Conservation (phyloP, 2,113 vertebrate genomes). For the Salvator merianae region DNA sequence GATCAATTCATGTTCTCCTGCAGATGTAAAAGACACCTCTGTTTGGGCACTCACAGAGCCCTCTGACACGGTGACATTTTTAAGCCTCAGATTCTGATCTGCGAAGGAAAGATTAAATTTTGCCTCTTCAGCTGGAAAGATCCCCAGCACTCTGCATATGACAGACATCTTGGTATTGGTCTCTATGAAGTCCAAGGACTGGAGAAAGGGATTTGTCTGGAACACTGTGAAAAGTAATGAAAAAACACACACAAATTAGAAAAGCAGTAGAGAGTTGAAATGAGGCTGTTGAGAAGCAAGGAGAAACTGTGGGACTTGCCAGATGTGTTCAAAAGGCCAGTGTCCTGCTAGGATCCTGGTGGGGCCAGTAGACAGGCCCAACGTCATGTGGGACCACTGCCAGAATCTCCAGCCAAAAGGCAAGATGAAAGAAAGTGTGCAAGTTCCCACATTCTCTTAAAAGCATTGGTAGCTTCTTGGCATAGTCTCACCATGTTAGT, state of each 20-base stretch:
- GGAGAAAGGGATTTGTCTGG: background rate
- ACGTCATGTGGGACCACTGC: no score
- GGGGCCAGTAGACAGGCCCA: no score
- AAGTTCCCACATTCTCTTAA: no score
- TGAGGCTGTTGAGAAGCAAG: background rate
- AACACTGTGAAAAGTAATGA: background rate
- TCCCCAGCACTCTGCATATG: slow-evolving; percentile 23
- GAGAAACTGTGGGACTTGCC: no score
- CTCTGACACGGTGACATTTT: rapidly evolving
- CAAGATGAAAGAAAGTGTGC: no score
- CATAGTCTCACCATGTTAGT: no score
- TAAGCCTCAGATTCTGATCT: background rate
- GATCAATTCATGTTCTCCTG: background rate
- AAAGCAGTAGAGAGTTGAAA: background rate
- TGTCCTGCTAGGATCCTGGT: no score
- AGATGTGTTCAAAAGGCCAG: no score
- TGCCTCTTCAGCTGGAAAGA: slow-evolving; percentile 55
- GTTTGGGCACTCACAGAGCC: background rate
- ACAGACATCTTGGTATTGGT: rapidly evolving
- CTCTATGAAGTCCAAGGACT: background rate
- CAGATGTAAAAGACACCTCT: rapidly evolving
- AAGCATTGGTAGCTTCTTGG: no score
- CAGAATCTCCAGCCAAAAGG: no score
- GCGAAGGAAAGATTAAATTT: slow-evolving; percentile 27
- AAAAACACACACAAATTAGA: background rate